A percentile compares a stretch with the other conserved stretches of the same genome.
phyloP scores from a whole-genome alignment of 30 jellyfish, hydroid and myxozoan species.

The Turritopsis rubra region DNA sequence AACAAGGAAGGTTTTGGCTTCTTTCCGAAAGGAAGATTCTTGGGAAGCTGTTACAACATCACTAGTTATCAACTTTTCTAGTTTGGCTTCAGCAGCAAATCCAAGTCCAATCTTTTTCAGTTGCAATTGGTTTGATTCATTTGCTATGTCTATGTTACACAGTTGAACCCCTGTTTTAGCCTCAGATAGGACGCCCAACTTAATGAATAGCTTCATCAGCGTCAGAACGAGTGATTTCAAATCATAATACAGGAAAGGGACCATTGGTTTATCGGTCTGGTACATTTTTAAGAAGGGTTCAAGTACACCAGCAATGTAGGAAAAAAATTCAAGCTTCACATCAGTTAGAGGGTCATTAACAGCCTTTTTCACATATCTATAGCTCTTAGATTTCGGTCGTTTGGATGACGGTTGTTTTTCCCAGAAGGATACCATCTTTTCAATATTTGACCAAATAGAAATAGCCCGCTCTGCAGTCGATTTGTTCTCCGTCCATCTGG shows the following conservation, averaged over 20 bases:
- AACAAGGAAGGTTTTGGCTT: background rate
- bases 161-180: background rate
- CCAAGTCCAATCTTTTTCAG: background rate
- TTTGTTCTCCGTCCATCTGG: background rate
- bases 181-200: background rate
- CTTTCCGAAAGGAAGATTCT: background rate
- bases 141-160: background rate
- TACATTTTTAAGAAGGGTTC: background rate
- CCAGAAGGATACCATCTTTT: background rate
- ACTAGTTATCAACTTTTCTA: background rate
- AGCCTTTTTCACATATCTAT: background rate
- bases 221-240: background rate
- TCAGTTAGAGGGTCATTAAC: background rate
- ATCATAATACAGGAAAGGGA: background rate
- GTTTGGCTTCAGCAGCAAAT: background rate
- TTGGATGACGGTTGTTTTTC: background rate
- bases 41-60: background rate
- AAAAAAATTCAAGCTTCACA: background rate
- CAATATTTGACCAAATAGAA: background rate
- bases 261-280: background rate
- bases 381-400: background rate
- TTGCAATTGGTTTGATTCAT: background rate
- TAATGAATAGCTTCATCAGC: background rate
- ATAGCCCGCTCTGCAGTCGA: background rate
- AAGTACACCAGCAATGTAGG: background rate